Conservation (phyloP, 2,888 invertebrate species). For the Notodromas monacha region DNA sequence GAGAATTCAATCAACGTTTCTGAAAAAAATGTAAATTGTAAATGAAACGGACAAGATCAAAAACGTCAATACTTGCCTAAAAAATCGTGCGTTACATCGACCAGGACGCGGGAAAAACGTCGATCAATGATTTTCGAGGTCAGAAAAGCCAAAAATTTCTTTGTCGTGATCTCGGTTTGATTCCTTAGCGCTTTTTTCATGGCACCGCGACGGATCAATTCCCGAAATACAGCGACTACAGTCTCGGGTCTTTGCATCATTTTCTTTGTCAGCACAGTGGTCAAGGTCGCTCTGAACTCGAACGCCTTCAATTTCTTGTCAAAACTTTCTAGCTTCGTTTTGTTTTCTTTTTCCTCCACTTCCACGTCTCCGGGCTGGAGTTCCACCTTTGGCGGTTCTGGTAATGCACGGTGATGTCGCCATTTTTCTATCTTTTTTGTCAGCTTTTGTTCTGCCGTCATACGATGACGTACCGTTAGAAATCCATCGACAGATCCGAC, state of each 20-base stretch:
- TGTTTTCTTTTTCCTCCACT: too few species aligned
- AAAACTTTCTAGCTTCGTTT: conserved; percentile 16
- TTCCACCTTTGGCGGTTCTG: background rate
- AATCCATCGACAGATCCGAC: conserved; percentile 5
- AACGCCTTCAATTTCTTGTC: conserved; percentile 42
- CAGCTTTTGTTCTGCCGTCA: background rate
- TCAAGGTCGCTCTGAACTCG: conserved; percentile 29
- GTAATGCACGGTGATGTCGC: background rate
- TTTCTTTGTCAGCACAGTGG: too few species aligned
- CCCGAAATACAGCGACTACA: conserved; percentile 46
- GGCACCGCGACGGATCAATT: conserved; percentile 44
- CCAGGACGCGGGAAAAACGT: conserved; percentile 34
- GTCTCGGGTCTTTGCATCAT: conserved; percentile 25
- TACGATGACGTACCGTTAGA: background rate
- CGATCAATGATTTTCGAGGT: conserved; percentile 33
- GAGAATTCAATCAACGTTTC: too few species aligned
- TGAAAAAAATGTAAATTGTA: too few species aligned
- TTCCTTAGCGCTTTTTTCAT: conserved; percentile 38
- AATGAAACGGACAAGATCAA: conserved; percentile 7
- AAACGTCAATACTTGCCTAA: conserved; percentile 20
- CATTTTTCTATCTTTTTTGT: background rate
- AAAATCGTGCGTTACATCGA: conserved; percentile 36
- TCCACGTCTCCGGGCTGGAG: too few species aligned
- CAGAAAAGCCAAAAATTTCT: conserved; percentile 37
- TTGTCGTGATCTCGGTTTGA: conserved; percentile 29